Percentiles rank a stretch among this genome's conserved stretches.
These are phyloP conservation scores for Garra rufa DNA, from an alignment of 2,113 vertebrate genomes.

Conservation along the genomic window DNA sequence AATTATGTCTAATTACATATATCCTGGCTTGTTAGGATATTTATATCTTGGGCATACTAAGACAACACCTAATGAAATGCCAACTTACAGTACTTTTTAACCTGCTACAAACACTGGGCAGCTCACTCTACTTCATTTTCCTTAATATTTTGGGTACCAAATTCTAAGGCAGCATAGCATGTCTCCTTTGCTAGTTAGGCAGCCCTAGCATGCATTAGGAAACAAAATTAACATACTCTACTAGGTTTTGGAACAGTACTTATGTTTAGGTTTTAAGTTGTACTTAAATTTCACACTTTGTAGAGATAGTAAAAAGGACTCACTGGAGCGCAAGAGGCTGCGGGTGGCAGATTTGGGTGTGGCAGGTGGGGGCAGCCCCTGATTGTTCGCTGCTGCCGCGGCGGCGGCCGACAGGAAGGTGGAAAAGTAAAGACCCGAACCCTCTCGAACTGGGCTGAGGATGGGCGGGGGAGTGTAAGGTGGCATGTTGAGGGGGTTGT, in stretches of 20 bases:
- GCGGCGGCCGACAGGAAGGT: constrained; percentile 87
- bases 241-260: background rate
- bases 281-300: too few species aligned
- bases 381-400: constrained; percentile 65
- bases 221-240: background rate
- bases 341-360: constrained; percentile 94
- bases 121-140: background rate
- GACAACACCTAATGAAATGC: background rate
- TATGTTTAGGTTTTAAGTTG: background rate
- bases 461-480: constrained; percentile 97
- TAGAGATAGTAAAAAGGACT: constrained; percentile 66
- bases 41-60: background rate
- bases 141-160: background rate
- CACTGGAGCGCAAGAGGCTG: constrained; percentile 93
- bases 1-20: background rate
- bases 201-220: background rate
- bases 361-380: constrained; percentile 83
- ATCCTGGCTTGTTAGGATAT: background rate
- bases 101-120: background rate
- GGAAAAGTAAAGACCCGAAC: constrained; percentile 96
- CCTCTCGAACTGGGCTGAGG: constrained; percentile 96
- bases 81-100: background rate
- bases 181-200: background rate
- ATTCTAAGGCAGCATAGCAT: background rate
- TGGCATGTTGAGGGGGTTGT: constrained; percentile 89